These are phyloP conservation scores for Apamea anceps DNA, from an alignment of 2,888 invertebrate species.

Conservation along the genomic window DNA sequence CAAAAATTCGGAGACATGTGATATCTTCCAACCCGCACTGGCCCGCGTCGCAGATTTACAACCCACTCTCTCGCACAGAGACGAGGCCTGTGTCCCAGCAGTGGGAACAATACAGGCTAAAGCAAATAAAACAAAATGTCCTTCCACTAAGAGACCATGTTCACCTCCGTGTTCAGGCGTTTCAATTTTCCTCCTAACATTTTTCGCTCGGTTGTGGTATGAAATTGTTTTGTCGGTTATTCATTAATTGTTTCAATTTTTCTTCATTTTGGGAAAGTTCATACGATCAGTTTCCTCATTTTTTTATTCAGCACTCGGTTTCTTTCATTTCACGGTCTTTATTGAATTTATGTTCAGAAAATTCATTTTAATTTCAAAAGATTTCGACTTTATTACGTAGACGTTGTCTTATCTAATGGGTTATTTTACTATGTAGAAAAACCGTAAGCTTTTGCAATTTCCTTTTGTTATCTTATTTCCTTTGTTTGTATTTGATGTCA, in stretches of 20 bases:
- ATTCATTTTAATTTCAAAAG: not conserved
- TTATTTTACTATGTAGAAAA: not conserved
- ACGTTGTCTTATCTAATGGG: not conserved
- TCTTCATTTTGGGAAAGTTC: not conserved
- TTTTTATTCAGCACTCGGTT: not conserved
- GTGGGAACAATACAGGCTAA: not conserved
- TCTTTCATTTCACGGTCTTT: not conserved
- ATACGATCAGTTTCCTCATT: not conserved
- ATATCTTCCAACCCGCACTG: not conserved
- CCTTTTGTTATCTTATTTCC: conserved; percentile 38
- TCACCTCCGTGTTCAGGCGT: not conserved
- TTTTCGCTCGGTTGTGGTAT: too few relatives aligned
- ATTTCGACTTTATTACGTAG: not conserved
- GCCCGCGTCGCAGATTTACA: not conserved
- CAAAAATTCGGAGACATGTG: not conserved
- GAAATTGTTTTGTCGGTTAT: too few relatives aligned
- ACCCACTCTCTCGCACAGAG: not conserved
- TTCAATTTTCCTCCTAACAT: not conserved
- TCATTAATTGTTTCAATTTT: not conserved
- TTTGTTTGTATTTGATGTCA: conserved; percentile 29
- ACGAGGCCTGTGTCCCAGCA: not conserved
- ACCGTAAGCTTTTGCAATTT: conserved; percentile 23
- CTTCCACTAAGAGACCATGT: too few relatives aligned
- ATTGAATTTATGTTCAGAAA: not conserved
- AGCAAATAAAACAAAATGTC: not conserved